Evolutionary conservation across 2,797 vertebrate genomes (phyloP).

Genomic region (Pogonophryne albipinna): DNA sequence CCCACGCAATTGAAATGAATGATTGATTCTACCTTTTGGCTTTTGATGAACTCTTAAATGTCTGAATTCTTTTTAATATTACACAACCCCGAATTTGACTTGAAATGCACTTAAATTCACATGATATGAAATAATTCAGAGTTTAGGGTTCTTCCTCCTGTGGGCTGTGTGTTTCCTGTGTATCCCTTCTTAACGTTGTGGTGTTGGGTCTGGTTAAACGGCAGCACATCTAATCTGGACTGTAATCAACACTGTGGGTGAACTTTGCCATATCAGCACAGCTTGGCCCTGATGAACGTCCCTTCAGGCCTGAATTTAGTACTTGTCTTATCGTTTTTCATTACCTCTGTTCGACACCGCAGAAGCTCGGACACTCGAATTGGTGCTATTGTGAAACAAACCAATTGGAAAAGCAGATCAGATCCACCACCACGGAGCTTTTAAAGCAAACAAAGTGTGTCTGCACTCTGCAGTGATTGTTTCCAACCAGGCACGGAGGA

Average conservation of each 20-base stretch:
- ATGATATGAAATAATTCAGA: conserved; percentile 36
- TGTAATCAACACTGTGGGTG: conserved; percentile 52
- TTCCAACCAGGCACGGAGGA: conserved; percentile 50
- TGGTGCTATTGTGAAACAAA: conserved; percentile 80
- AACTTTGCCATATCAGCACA: conserved; percentile 70
- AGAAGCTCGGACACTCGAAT: conserved; percentile 64
- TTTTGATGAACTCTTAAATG: conserved; percentile 17
- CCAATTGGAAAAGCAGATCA: conserved; percentile 49
- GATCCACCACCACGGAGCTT: conserved; percentile 55
- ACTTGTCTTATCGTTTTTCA: conserved; percentile 24
- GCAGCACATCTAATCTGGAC: conserved; percentile 57
- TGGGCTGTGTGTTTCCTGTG: conserved; percentile 28
- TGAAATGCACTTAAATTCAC: conserved; percentile 69
- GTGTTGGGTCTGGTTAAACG: conserved; percentile 43
- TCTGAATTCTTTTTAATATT: conserved; percentile 34
- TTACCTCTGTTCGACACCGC: conserved; percentile 57
- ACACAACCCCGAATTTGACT: conserved; percentile 42
- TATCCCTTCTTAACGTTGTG: conserved; percentile 23
- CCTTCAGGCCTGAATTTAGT: conserved; percentile 21
- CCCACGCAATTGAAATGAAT: conserved; percentile 31
- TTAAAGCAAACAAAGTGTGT: conserved; percentile 54
- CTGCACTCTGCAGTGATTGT: conserved; percentile 52
- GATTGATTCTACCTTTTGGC: conserved; percentile 29
- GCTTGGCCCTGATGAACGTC: conserved; percentile 32
- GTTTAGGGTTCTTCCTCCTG: conserved; percentile 26